Evolutionary conservation across 2,888 invertebrate genomes (phyloP), one percentile per base, ranked within the genome.

Genomic region (Temnothorax unifasciatus): DNA sequence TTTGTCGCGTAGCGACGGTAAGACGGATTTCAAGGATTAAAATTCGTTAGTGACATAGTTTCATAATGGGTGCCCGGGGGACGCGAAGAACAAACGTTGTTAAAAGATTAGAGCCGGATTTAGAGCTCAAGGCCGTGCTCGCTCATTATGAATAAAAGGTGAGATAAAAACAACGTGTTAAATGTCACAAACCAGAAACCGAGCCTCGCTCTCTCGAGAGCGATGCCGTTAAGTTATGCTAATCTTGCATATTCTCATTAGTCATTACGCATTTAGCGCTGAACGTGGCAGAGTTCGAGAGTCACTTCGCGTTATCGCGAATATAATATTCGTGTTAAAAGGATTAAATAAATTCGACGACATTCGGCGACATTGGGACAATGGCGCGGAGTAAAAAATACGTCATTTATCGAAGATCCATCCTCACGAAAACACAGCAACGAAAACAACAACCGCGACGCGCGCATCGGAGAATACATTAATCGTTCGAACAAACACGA

Each of bases 21-120:
- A 44, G 44, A n/a, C 15, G 13, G n/a, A 38, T 38, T 63, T n/a
- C 1, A 34, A 34, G 41, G 41, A 41, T n/a, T n/a, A n/a, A n/a
- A n/a, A n/a, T 64, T 64, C 13, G 38, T 44, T 15, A 64, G n/a
- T 15, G 64, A 29, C 8, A 21, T 8, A 41, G 3, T 64, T 44
- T 66, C 5, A 25, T 4, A 44, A 66, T 18, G n/a, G 1, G 9
- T 25, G 21, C 44, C 15, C 21, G 5, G 41, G 13, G 18, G 15
- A 38, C 47, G 15, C 41, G 52, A 64, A 54, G 2, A 15, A 47
- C 13, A 54, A 21, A 47, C 59, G 66, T 54, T 38, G 15, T 85
- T 50, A 69, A 79, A 79, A 73, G 84, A 81, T 86, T 83, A 57
- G 29, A 82, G 66, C 81, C 74, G 83, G 85, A 85, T 84, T 88